These are phyloP conservation scores for Drosophila peninsularis DNA, from an alignment of 2,888 invertebrate genomes.

Conservation along the genomic window DNA sequence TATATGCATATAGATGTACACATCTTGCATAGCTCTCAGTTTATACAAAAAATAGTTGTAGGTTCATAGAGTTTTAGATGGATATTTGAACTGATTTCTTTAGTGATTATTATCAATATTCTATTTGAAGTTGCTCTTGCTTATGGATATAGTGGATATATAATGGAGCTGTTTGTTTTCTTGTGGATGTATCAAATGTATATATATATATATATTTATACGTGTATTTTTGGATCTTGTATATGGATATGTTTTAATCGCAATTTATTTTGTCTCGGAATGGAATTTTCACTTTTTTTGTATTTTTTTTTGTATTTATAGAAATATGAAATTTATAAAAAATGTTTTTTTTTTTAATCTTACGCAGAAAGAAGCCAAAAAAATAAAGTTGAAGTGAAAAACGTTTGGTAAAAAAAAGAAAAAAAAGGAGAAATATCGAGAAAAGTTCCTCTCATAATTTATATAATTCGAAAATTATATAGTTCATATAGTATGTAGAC, in stretches of 20 bases:
- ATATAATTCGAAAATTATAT: constrained; percentile 3
- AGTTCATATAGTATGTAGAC: constrained; percentile 14
- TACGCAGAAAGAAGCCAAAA: constrained; percentile 4
- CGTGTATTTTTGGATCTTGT: constrained; percentile 2
- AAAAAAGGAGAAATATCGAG: constrained; percentile 14
- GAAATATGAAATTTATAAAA: constrained; percentile 32
- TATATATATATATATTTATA: constrained; percentile 2
- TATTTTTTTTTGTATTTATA: constrained; percentile 1
- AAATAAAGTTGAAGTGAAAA: not conserved
- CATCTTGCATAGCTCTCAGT: constrained; percentile 6
- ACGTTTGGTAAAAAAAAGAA: not conserved
- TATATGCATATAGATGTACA: not conserved
- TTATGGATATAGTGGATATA: constrained; percentile 7
- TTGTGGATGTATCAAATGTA: constrained; percentile 12
- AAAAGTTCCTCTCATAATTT: constrained; percentile 16
- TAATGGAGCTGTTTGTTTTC: constrained; percentile 16
- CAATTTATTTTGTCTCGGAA: constrained; percentile 36
- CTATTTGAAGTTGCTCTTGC: no score
- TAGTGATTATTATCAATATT: not conserved
- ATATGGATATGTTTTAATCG: constrained; percentile 49
- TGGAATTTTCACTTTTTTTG: constrained; percentile 29
- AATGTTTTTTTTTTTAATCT: constrained; percentile 14
- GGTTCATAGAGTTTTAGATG: not conserved
- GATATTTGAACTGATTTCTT: constrained; percentile 14
- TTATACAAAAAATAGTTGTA: constrained; percentile 17